Evolutionary conservation across 2,888 invertebrate genomes (phyloP).

Genomic region (Pristionchus entomophagus): DNA sequence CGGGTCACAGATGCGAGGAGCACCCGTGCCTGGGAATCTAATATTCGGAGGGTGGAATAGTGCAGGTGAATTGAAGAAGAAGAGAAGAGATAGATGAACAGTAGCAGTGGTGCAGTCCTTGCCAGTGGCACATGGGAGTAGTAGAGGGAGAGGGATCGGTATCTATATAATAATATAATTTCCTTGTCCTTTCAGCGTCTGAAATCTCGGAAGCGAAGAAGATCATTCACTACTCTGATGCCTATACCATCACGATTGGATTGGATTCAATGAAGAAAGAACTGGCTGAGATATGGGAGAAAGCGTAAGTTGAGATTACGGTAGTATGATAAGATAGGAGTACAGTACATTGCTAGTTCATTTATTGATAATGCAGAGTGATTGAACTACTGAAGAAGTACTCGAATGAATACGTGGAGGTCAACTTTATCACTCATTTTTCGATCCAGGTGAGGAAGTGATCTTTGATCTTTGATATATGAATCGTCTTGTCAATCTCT

Average conservation of each 20-base stretch:
- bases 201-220: not conserved
- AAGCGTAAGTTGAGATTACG: constrained; percentile 12
- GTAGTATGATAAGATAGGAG: not conserved
- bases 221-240: constrained; percentile 1
- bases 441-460: constrained; percentile 11
- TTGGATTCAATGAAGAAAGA: constrained; percentile 21
- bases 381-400: constrained; percentile 1
- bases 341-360: not conserved
- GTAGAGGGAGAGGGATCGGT: not conserved
- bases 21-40: not conserved
- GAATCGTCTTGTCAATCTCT: no score
- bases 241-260: constrained; percentile 27
- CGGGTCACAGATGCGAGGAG: not conserved
- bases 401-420: not conserved
- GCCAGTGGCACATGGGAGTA: no score
- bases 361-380: constrained; percentile 22
- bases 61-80: not conserved
- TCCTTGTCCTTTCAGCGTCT: not conserved
- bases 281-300: constrained; percentile 45
- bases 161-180: not conserved
- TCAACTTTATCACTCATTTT: not conserved
- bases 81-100: no score
- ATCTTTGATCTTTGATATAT: not conserved
- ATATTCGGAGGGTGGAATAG: constrained; percentile 41
- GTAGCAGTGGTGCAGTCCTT: no score